Evolutionary conservation across 2,888 invertebrate species (phyloP).

Genomic region (Serripes groenlandicus): DNA sequence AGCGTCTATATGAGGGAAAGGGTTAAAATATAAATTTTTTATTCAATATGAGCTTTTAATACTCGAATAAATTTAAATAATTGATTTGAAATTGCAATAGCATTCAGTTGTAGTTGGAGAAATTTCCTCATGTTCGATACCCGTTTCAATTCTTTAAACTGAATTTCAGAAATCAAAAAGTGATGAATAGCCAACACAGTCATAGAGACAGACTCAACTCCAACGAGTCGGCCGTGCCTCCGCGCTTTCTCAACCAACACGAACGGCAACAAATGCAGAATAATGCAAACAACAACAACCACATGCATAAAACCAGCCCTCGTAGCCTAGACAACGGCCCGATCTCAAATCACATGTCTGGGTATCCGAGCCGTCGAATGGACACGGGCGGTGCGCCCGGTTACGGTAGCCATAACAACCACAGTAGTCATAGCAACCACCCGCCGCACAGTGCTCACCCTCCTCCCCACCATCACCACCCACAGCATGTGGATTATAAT

Average conservation of each 20-base stretch:
- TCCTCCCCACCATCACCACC: constrained; percentile 49
- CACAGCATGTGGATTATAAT: constrained; percentile 50
- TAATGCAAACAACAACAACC: constrained; percentile 34
- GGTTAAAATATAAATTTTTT: too few relatives aligned
- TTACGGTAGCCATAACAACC: constrained; percentile 35
- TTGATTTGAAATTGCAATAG: too few relatives aligned
- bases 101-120: too few relatives aligned
- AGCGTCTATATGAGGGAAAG: too few relatives aligned
- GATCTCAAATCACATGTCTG: constrained; percentile 61
- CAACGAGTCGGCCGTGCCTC: constrained; percentile 59
- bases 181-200: constrained; percentile 63
- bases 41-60: too few relatives aligned
- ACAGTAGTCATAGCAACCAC: constrained; percentile 50
- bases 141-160: neutral
- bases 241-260: constrained; percentile 60
- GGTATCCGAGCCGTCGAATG: constrained; percentile 47
- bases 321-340: constrained; percentile 66
- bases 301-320: constrained; percentile 76
- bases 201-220: constrained; percentile 71
- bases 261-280: constrained; percentile 54
- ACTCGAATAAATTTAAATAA: too few relatives aligned
- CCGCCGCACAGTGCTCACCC: constrained; percentile 14
- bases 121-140: too few relatives aligned
- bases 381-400: constrained; percentile 15
- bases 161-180: constrained; percentile 66